phyloP scores from a whole-genome alignment of 2,113 vertebrate genomes.

The Platysternon megacephalum region DNA sequence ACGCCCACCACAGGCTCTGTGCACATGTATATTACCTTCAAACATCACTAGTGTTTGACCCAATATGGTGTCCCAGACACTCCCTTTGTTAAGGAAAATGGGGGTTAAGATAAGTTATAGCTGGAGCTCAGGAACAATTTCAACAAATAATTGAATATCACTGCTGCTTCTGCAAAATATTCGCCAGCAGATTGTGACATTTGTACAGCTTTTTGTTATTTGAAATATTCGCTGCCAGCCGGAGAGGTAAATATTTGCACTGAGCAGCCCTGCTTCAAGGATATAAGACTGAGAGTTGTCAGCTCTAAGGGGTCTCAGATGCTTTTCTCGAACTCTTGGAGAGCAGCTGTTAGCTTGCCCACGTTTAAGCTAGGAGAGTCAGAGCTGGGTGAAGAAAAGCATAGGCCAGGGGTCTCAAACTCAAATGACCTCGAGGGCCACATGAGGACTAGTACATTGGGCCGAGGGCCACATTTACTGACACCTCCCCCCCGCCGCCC shows the following conservation, averaged over 20 bases:
- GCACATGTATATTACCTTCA: neutral
- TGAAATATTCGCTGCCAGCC: neutral
- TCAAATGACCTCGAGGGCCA: too few relatives aligned
- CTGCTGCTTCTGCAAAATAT: neutral
- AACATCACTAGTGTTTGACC: neutral
- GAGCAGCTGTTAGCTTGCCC: neutral
- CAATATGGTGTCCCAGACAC: neutral
- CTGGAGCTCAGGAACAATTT: neutral
- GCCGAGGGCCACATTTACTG: too few relatives aligned
- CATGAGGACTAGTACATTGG: too few relatives aligned
- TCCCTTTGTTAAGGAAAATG: neutral
- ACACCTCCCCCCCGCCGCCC: too few relatives aligned
- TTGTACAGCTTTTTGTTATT: neutral
- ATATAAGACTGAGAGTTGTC: neutral
- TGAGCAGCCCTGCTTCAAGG: neutral
- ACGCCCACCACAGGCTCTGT: neutral
- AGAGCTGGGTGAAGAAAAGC: neutral
- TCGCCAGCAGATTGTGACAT: neutral
- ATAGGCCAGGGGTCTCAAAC: too few relatives aligned
- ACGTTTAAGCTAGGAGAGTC: accelerated
- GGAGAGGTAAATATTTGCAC: neutral
- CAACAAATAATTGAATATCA: neutral
- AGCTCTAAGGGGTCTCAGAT: neutral
- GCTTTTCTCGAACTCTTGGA: neutral
- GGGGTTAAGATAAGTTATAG: neutral